Conservation (phyloP, 2,113 vertebrate genomes). For the Strix uralensis region DNA sequence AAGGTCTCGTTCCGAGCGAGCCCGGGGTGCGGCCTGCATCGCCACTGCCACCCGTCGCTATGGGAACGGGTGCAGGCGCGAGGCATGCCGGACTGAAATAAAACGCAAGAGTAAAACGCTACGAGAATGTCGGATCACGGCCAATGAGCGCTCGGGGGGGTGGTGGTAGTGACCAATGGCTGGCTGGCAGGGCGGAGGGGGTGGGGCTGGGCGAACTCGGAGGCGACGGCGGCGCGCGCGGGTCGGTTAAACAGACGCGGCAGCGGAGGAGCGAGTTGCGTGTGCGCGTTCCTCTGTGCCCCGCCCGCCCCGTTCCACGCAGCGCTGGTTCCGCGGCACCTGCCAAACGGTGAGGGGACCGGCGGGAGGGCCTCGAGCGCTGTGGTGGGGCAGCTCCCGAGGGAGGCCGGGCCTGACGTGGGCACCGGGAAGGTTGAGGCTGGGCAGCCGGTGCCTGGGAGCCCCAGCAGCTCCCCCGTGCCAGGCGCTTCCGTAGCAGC, state of each 20-base stretch:
- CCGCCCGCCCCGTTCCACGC: not conserved
- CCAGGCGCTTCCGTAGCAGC: not conserved
- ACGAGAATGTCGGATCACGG: fast-evolving
- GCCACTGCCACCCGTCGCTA: not conserved
- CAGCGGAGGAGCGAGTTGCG: not conserved
- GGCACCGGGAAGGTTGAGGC: not conserved
- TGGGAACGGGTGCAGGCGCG: not conserved
- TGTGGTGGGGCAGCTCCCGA: not conserved
- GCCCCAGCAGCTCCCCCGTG: no score
- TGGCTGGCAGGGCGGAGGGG: fast-evolving
- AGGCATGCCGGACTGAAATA: slow-evolving; percentile 79
- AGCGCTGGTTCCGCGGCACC: not conserved
- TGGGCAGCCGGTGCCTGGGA: no score
- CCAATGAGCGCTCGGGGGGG: slow-evolving; percentile 30
- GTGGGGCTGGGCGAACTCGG: not conserved
- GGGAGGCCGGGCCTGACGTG: fast-evolving
- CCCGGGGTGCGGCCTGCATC: fast-evolving
- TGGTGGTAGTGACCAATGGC: not conserved
- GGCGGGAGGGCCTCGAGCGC: fast-evolving
- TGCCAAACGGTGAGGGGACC: not conserved
- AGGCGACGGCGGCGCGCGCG: not conserved
- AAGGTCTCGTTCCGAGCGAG: not conserved
- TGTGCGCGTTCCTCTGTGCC: fast-evolving
- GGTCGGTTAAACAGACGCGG: slow-evolving; percentile 43
- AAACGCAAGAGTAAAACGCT: slow-evolving; percentile 71